Evolutionary conservation across 1,140 invertebrate species (phyloP), one percentile per base, ranked within the genome.

Genomic region (Tyrophagus putrescentiae): DNA sequence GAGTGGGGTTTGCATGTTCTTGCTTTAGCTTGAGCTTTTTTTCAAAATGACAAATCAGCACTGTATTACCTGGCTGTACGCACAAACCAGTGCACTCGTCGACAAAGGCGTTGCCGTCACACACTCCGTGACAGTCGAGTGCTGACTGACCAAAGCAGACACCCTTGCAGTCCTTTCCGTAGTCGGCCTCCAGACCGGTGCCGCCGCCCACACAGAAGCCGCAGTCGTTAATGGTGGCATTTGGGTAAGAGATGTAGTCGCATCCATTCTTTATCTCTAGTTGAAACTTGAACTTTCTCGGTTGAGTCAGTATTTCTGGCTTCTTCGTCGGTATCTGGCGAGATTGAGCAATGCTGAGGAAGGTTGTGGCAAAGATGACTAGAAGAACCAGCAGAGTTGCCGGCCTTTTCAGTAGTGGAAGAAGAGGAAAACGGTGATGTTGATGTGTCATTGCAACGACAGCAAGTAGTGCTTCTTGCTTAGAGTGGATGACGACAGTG

Each of bases 51-150:
- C 31, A 16, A 1, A 42, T 4, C 4, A 27, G 36, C 11, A 39
- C 11, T 13, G n/a, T 42, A 21, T 58, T 53, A 64, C 62, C 63
- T 36, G 41, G 33, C 42, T 36, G n/a, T 1, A 65, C 33, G 32
- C 66, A 67, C 18, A 34, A 18, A n/a, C 61, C 61, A 5, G 65
- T 64, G 31, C 67, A 68, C 42, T 68, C 64, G 50, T 68, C 67
- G 11, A 68, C 27, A 50, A 62, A 68, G 4, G 67, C 65, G 4
- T 16, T 31, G 16, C 67, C 67, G 27, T 44, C 57, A 27, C 67
- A 68, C 6, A 63, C 57, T 1, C 64, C 64, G 16, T 48, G 57
- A 21, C 67, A 68, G 57, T 68, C 67, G 0, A 56, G n/a, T 13
- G 18, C n/a, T 13, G 52, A 23, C 3, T 60, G 31, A 3, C 64